A percentile compares a stretch with the other conserved stretches of the same genome.
Evolutionary conservation across 1,140 invertebrate species (phyloP).

Genomic region (Sweltsa coloradensis): DNA sequence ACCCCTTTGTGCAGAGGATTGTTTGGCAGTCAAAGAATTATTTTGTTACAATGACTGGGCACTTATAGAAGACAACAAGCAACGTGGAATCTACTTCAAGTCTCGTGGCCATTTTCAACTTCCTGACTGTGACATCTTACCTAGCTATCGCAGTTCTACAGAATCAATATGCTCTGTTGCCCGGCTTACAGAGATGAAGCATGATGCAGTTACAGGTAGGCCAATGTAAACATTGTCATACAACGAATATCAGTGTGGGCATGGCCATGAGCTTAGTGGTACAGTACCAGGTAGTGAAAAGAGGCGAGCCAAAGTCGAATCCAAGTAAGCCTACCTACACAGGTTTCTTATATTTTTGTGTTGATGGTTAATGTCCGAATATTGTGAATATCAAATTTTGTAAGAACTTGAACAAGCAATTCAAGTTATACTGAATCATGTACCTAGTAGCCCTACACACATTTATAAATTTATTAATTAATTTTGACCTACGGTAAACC

Average conservation of each 20-base stretch:
- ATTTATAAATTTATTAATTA: too few species aligned
- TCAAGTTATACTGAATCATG: too few species aligned
- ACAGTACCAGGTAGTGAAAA: too few species aligned
- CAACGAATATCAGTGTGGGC: not conserved
- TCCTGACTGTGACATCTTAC: conserved; percentile 71
- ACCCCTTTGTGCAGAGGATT: conserved; percentile 84
- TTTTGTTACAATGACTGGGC: conserved; percentile 92
- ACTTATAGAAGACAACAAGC: conserved; percentile 77
- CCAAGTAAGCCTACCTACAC: too few species aligned
- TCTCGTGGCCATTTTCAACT: conserved; percentile 77
- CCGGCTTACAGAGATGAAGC: conserved; percentile 67
- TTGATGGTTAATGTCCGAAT: too few species aligned
- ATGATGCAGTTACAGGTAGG: conserved; percentile 60
- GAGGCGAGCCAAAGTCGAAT: too few species aligned
- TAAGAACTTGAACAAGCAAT: too few species aligned
- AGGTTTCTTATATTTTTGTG: too few species aligned
- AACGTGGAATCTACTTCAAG: conserved; percentile 59
- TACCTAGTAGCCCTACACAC: too few species aligned
- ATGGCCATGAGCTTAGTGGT: too few species aligned
- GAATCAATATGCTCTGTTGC: conserved; percentile 63
- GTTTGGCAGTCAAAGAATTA: conserved; percentile 74
- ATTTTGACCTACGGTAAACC: too few species aligned
- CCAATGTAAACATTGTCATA: conserved; percentile 9
- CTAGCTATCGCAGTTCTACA: conserved; percentile 38
- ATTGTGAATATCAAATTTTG: too few species aligned